phyloP scores from a whole-genome alignment of 2,113 vertebrate species.

The Larimichthys polyactis region DNA sequence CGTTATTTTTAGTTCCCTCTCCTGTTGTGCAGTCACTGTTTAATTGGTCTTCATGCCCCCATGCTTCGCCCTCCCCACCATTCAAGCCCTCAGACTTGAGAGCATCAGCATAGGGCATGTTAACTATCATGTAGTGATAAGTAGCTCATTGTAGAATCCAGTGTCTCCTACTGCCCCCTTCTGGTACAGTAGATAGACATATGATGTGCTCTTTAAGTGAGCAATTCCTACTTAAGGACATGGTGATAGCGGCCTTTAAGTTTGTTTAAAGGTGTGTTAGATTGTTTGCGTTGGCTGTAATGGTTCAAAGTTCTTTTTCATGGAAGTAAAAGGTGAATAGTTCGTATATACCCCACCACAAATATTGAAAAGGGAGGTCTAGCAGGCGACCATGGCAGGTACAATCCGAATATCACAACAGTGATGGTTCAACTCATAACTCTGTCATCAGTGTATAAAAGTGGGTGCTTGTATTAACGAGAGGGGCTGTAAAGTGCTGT shows the following conservation, averaged over 20 bases:
- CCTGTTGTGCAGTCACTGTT: conserved; percentile 69
- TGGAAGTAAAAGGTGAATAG: neutral
- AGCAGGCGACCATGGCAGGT: neutral
- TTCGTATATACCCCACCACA: neutral
- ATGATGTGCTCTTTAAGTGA: neutral
- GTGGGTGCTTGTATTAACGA: neutral
- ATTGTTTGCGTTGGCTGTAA: neutral
- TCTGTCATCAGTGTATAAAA: neutral
- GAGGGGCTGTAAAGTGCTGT: no score
- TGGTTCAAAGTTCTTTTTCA: neutral
- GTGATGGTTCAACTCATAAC: neutral
- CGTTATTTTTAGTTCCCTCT: conserved; percentile 68
- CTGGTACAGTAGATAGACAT: conserved; percentile 13
- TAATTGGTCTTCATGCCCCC: conserved; percentile 70
- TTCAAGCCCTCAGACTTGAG: conserved; percentile 27
- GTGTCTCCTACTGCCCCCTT: conserved; percentile 53
- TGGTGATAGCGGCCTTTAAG: neutral
- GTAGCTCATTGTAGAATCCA: conserved; percentile 7
- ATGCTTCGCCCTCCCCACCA: conserved; percentile 35
- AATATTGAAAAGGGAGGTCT: neutral
- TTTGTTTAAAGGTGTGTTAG: neutral
- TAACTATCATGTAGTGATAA: conserved; percentile 40
- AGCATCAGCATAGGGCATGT: conserved; percentile 47
- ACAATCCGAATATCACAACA: neutral
- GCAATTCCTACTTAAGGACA: neutral